Evolutionary conservation across 1,140 invertebrate genomes (phyloP).

Genomic region (Drosophila santomea): DNA sequence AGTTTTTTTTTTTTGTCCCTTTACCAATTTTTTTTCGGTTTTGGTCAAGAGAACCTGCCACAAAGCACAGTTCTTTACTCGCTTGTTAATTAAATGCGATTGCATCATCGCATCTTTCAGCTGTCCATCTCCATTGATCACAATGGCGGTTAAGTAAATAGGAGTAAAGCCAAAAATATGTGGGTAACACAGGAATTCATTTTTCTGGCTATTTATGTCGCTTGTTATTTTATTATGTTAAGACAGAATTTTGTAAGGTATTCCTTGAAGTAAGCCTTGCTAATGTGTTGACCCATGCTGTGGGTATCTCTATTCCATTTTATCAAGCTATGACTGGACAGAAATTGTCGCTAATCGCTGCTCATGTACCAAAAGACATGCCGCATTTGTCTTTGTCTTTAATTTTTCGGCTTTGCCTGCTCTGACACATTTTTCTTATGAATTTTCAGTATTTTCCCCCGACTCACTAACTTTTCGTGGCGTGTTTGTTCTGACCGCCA

Average conservation of each 20-base stretch:
- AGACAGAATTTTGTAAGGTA: too few relatives aligned
- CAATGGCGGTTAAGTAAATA: background rate
- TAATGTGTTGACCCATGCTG: background rate
- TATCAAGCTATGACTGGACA: constrained; percentile 53
- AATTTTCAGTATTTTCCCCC: constrained; percentile 46
- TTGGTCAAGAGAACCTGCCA: constrained; percentile 55
- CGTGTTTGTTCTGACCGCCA: constrained; percentile 42
- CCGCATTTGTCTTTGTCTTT: constrained; percentile 62
- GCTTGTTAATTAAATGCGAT: constrained; percentile 66
- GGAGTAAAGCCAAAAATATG: too few relatives aligned
- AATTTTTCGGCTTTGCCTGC: constrained; percentile 31
- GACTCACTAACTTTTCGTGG: constrained; percentile 24
- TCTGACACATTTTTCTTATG: constrained; percentile 58
- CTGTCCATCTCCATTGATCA: constrained; percentile 24
- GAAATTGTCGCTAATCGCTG: constrained; percentile 59
- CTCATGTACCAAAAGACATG: constrained; percentile 52
- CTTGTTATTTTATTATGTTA: too few relatives aligned
- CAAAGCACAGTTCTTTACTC: constrained; percentile 37
- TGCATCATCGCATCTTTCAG: constrained; percentile 65
- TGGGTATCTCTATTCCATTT: constrained; percentile 5
- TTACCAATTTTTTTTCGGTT: constrained; percentile 37
- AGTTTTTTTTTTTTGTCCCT: constrained; percentile 2
- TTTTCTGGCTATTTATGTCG: too few relatives aligned
- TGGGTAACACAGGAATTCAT: too few relatives aligned
- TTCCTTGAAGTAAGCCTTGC: too few relatives aligned